A percentile compares a stretch with the other conserved stretches of the same genome.
phyloP scores from a whole-genome alignment of 2,797 vertebrate genomes.

The Parauchenoglanis ngamensis region DNA sequence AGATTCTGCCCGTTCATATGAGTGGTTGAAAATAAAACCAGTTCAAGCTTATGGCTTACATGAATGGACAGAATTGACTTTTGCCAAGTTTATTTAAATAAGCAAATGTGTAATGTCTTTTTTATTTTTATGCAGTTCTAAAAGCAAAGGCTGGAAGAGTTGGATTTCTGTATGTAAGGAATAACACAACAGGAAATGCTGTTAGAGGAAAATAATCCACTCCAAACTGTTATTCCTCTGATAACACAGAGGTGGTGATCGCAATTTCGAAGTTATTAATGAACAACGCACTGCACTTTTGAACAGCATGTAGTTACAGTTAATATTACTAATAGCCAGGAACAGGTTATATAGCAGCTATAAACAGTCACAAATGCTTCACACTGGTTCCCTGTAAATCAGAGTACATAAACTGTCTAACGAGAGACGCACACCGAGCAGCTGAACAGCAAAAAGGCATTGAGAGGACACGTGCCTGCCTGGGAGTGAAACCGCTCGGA shows the following conservation, averaged over 20 bases:
- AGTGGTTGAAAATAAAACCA: background rate
- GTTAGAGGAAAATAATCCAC: background rate
- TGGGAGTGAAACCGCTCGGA: constrained; percentile 12
- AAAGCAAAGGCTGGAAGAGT: background rate
- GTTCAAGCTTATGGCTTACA: background rate
- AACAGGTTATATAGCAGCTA: background rate
- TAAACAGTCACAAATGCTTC: background rate
- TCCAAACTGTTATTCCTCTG: background rate
- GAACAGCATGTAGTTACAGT: background rate
- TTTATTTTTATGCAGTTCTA: background rate
- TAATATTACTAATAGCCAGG: background rate
- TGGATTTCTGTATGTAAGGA: background rate
- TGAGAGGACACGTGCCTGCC: constrained; percentile 19
- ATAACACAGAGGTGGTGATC: background rate
- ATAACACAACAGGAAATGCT: background rate
- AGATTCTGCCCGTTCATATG: background rate
- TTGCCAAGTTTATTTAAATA: background rate
- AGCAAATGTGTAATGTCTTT: background rate
- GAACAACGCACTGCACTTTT: background rate
- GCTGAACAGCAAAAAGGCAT: constrained; percentile 6
- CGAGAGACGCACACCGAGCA: background rate
- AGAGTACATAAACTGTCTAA: background rate
- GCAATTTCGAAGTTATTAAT: background rate
- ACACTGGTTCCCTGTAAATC: background rate
- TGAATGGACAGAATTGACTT: too few relatives aligned